Evolutionary conservation across 2,113 vertebrate genomes (phyloP).

Genomic region (Sebastes schlegelii): DNA sequence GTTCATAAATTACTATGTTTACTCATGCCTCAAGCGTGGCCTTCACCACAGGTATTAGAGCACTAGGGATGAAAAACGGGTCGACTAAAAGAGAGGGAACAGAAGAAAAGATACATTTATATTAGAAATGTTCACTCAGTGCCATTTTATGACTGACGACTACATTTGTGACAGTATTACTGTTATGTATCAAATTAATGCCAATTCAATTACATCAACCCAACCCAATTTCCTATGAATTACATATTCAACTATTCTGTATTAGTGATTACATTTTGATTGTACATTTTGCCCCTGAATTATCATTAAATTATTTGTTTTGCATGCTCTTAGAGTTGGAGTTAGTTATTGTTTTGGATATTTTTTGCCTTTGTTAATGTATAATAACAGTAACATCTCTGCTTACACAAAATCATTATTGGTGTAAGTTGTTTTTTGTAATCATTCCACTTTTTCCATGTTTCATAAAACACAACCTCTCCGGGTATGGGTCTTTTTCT

Average conservation of each 20-base stretch:
- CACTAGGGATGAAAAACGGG: background rate
- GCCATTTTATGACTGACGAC: background rate
- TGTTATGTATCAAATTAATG: background rate
- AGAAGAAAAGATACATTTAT: slow-evolving; percentile 3
- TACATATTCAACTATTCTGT: background rate
- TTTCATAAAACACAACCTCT: background rate
- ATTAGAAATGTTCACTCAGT: background rate
- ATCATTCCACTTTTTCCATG: background rate
- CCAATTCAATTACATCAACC: background rate
- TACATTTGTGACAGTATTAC: background rate
- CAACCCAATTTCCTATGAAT: background rate
- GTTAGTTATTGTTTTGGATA: too few relatives aligned
- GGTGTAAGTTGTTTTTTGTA: background rate
- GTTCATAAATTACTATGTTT: slow-evolving; percentile 66
- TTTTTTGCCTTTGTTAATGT: too few relatives aligned
- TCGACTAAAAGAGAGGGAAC: background rate
- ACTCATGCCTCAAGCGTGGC: slow-evolving; percentile 30
- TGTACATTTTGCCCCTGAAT: background rate
- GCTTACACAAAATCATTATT: background rate
- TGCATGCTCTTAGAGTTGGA: too few relatives aligned
- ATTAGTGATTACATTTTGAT: background rate
- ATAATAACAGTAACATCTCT: background rate
- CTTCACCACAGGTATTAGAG: slow-evolving; percentile 20
- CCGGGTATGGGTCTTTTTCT: background rate
- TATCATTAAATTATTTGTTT: background rate